Evolutionary conservation across 2,797 vertebrate species (phyloP).

Genomic region (Oryzias dopingdopingensis): DNA sequence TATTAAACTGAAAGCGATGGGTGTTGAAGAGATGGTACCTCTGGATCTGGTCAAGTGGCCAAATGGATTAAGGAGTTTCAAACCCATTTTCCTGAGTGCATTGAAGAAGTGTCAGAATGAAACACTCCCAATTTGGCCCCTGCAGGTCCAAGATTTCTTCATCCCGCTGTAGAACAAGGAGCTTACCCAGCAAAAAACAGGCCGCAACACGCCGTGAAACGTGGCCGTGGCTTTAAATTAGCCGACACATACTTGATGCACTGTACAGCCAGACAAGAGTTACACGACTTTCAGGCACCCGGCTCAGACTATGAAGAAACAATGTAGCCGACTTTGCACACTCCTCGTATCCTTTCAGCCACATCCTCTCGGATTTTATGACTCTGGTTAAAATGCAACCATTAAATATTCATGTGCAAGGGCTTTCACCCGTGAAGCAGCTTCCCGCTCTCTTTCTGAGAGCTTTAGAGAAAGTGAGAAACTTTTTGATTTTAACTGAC

Average conservation of each 20-base stretch:
- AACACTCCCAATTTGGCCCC: slow-evolving; percentile 59
- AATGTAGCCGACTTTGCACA: slow-evolving; percentile 65
- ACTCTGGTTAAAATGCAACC: slow-evolving; percentile 76
- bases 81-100: slow-evolving; percentile 66
- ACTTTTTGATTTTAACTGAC: slow-evolving; percentile 72
- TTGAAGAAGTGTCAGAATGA: slow-evolving; percentile 66
- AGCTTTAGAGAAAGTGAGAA: slow-evolving; percentile 66
- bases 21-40: slow-evolving; percentile 49
- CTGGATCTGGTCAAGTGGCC: slow-evolving; percentile 55
- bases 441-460: slow-evolving; percentile 24
- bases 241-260: slow-evolving; percentile 65
- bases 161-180: slow-evolving; percentile 55
- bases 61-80: slow-evolving; percentile 55
- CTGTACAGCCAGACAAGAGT: slow-evolving; percentile 40
- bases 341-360: slow-evolving; percentile 64
- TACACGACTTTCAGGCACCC: slow-evolving; percentile 55
- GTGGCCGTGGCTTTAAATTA: slow-evolving; percentile 60
- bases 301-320: slow-evolving; percentile 64
- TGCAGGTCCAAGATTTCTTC: slow-evolving; percentile 51
- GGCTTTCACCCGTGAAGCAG: slow-evolving; percentile 75
- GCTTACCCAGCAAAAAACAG: slow-evolving; percentile 66
- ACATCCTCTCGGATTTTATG: slow-evolving; percentile 73
- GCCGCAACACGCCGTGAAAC: slow-evolving; percentile 48
- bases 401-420: slow-evolving; percentile 78
- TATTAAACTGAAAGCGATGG: slow-evolving; percentile 53